Conservation (phyloP, 2,113 vertebrate genomes). For the Orientallactaga bullata region DNA sequence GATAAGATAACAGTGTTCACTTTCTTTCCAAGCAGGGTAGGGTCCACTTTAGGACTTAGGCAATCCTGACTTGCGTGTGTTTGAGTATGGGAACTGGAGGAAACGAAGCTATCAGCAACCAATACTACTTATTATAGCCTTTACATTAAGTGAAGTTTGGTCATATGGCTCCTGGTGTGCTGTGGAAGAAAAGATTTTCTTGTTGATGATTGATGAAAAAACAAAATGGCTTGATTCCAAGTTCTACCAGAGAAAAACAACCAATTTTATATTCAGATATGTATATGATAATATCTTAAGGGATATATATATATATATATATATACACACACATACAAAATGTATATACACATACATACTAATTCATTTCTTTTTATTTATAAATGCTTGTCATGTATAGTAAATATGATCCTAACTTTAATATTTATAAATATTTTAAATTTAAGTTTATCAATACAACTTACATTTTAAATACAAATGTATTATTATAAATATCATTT, state of each 20-base stretch:
- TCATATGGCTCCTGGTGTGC: neutral
- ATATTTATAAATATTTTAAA: neutral
- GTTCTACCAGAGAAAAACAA: neutral
- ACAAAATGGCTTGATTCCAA: neutral
- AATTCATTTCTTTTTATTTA: neutral
- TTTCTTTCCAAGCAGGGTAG: neutral
- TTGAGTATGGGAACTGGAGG: neutral
- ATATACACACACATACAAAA: neutral
- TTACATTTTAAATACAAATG: neutral
- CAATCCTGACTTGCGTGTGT: neutral
- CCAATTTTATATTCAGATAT: neutral
- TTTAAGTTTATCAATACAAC: neutral
- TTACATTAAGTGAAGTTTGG: neutral
- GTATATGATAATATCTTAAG: neutral
- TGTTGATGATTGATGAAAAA: neutral
- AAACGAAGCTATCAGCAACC: neutral
- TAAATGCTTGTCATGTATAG: neutral
- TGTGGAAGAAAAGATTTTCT: neutral
- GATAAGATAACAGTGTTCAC: neutral
- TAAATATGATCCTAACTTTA: neutral
- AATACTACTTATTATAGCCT: neutral
- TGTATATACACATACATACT: neutral
- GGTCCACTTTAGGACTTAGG: neutral
- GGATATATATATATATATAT: neutral
- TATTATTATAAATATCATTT: neutral